Evolutionary conservation across 2,888 invertebrate genomes (phyloP).

Genomic region (Polyploca ridens): DNA sequence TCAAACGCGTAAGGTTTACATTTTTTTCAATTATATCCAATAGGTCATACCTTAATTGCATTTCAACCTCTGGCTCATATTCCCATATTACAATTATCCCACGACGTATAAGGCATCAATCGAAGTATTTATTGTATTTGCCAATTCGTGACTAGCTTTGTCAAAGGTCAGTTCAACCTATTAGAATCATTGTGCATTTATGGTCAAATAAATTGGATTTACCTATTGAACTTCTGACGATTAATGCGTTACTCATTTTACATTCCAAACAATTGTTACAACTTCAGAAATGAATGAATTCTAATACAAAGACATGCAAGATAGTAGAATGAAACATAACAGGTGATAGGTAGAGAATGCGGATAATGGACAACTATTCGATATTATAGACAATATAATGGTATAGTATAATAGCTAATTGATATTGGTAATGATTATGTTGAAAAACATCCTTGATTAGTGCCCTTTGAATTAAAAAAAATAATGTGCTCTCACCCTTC

Average conservation of each 20-base stretch:
- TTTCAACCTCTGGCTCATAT: background rate
- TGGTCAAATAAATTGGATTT: conserved; percentile 15
- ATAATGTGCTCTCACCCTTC: too few relatives aligned
- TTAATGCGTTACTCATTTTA: conserved; percentile 9
- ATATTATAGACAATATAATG: too few relatives aligned
- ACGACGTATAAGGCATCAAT: conserved; percentile 15
- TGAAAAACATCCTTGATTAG: background rate
- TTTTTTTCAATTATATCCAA: too few relatives aligned
- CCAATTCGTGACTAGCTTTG: conserved; percentile 34
- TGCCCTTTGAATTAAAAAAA: background rate
- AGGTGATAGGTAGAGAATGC: background rate
- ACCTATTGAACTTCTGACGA: conserved; percentile 2
- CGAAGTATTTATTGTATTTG: conserved; percentile 21
- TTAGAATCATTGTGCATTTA: conserved; percentile 29
- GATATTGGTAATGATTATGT: background rate
- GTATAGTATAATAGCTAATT: background rate
- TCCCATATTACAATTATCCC: conserved; percentile 7
- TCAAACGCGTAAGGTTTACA: too few relatives aligned
- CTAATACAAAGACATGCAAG: background rate
- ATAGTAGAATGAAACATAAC: background rate
- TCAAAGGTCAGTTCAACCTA: conserved; percentile 36
- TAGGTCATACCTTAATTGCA: too few relatives aligned
- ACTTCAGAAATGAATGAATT: background rate
- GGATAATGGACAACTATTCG: background rate
- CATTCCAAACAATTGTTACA: background rate